Conservation (phyloP, 2,888 invertebrate species). For the Epinotia bilunana region DNA sequence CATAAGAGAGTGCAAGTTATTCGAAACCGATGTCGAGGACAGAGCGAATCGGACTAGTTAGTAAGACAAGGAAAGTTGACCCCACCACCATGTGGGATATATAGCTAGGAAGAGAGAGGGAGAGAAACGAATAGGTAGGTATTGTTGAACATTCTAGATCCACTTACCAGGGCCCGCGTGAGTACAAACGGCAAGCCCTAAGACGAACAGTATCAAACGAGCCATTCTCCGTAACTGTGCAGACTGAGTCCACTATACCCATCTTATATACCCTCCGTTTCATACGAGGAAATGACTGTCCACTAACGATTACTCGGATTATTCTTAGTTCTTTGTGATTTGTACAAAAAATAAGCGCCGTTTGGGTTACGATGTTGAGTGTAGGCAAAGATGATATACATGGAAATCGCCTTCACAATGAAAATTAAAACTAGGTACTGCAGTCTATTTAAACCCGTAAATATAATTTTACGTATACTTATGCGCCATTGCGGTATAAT, state of each 20-base stretch:
- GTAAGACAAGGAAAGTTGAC: too few species aligned
- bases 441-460: too few species aligned
- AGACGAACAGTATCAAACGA: not conserved
- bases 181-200: slow-evolving; percentile 1
- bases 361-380: not conserved
- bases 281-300: slow-evolving; percentile 14
- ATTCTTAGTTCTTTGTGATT: slow-evolving; percentile 4
- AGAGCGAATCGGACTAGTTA: too few species aligned
- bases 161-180: slow-evolving; percentile 1
- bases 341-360: not conserved
- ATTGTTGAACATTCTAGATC: not conserved
- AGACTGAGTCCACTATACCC: not conserved
- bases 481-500: too few species aligned
- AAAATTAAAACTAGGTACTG: too few species aligned
- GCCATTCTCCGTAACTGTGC: slow-evolving; percentile 10
- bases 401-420: not conserved
- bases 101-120: too few species aligned
- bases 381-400: not conserved
- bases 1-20: too few species aligned
- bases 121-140: too few species aligned
- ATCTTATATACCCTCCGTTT: not conserved
- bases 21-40: too few species aligned
- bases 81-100: too few species aligned
- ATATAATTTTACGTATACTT: too few species aligned
- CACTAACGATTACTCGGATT: slow-evolving; percentile 7